Evolutionary conservation across 1,140 invertebrate genomes (phyloP), one percentile per base, ranked within the genome.

Genomic region (Cydia strobilella): DNA sequence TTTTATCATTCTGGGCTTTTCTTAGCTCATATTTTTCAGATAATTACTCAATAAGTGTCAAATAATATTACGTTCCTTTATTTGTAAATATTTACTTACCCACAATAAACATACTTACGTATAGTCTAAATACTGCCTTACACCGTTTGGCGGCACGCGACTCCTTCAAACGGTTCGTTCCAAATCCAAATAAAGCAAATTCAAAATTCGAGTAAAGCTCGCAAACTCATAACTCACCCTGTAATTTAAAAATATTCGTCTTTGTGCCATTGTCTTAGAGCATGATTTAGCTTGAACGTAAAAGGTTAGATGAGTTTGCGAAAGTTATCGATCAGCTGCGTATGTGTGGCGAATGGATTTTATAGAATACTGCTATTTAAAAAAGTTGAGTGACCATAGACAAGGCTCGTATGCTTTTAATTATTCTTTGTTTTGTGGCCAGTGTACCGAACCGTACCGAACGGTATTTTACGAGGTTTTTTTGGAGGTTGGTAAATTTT

Each of bases 331-430:
- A 59, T 59, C 73, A 12, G 35, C 39, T 74, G 45, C 65, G 54
- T 63, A 78, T 48, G 78, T 78, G 82, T 80, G 63, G 77, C 82
- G 79, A 89, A 88, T 89, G 66, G 81, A 86, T 87, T 89, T 78
- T 75, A 84, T 74, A 75, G 42, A 73, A 75, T 20, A 59, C 77
- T 66, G 76, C 71, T 72, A 51, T 72, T 69, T 69, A 39, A 69
- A 66, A 25, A 27, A 48, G 39, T 72, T 45, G 45, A 72, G 45
- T 72, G 45, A 18, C 71, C 45, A 72, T 72, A 72, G 71, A 72
- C 71, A 72, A 72, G 20, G 71, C 42, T 72, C 18, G 71, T 72
- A 51, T 69, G 65, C n/a, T 69, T 69, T 69, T 69, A 69, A 82
- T 80, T 81, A 77, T 75, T 66, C 27, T 39, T 72, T 63, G 66